Percentiles rank a stretch among this genome's conserved stretches.
phyloP scores from a whole-genome alignment of 2,888 invertebrate genomes.

The Diploptera punctata region DNA sequence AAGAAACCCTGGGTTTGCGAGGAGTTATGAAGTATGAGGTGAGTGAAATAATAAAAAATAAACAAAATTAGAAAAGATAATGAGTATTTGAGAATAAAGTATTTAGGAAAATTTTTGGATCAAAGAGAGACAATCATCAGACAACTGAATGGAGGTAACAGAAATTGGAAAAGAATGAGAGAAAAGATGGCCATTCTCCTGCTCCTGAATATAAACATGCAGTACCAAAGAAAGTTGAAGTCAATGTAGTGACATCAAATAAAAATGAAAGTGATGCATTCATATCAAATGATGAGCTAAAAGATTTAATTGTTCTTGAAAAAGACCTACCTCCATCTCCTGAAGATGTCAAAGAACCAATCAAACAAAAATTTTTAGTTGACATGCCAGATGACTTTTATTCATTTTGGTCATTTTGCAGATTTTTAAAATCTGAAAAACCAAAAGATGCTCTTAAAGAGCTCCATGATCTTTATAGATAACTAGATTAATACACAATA shows the following conservation, averaged over 20 bases:
- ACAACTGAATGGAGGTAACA: too few relatives aligned
- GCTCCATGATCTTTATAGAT: too few relatives aligned
- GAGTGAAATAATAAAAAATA: too few relatives aligned
- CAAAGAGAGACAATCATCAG: too few relatives aligned
- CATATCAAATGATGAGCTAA: not conserved
- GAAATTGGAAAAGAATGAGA: not conserved
- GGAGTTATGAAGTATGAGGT: too few relatives aligned
- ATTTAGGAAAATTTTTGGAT: too few relatives aligned
- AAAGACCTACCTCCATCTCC: constrained; percentile 45
- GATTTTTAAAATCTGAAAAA: constrained; percentile 60
- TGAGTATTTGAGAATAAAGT: too few relatives aligned
- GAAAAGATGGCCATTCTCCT: not conserved
- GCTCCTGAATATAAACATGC: not conserved
- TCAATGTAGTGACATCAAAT: constrained; percentile 1
- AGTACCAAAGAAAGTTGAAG: not conserved
- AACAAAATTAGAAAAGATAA: too few relatives aligned
- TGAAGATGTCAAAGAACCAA: constrained; percentile 60
- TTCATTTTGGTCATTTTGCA: constrained; percentile 80
- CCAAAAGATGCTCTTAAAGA: constrained; percentile 55
- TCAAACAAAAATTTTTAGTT: constrained; percentile 78
- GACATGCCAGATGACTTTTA: constrained; percentile 93
- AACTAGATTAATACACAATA: too few relatives aligned
- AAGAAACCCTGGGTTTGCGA: too few relatives aligned
- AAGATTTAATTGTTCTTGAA: not conserved
- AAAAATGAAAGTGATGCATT: not conserved